Base-by-base conservation (phyloP, 2,888 invertebrate genomes). In the Andrena trimmerana region DNA sequence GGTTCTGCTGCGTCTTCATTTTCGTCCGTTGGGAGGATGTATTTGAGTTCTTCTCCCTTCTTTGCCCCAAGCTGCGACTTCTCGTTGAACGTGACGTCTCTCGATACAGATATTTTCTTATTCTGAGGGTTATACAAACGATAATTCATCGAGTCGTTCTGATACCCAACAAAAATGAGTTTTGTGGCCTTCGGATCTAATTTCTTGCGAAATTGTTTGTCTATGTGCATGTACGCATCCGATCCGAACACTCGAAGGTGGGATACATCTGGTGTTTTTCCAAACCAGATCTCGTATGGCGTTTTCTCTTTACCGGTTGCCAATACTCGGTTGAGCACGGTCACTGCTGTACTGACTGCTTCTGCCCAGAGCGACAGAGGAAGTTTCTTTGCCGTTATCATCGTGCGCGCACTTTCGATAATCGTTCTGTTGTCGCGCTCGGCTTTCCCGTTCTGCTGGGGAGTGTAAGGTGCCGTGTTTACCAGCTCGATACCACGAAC, bases 361-460 rank as follows among this genome's bases (percentile, higher is more conserved):
- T 60, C 13, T 24, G 29, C 59, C 59, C 59, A 59, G 0, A 52
- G 20, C n/a, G 36, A 52, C 20, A 20, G 52, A n/a, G 16, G 52
- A 52, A 16, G 20, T 6, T 20, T 20, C 52, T 52, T 20, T 52
- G 50, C 52, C 16, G 16, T 16, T 52, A 52, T 16, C 52, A 52
- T 60, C 62, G 62, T 62, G 31, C 67, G 52, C 4, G 31, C 67
- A n/a, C 31, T 48, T 0, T 29, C 67, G 16, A 67, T 52, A 8
- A 67, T 29, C 7, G 50, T 67, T 7, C 67, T 24, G 16, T 50
- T 67, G n/a, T 52, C 31, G 13, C 67, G 27, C 52, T 67, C 52
- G 24, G 29, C 67, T n/a, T 27, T 67, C 50, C 52, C 67, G 8
- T 67, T 67, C 52, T 52, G 67, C 27, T 67, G 31, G 29, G 52